These are phyloP conservation scores for Dolichomitus sp. DNA, from an alignment of 2,888 invertebrate species.

Conservation along the genomic window DNA sequence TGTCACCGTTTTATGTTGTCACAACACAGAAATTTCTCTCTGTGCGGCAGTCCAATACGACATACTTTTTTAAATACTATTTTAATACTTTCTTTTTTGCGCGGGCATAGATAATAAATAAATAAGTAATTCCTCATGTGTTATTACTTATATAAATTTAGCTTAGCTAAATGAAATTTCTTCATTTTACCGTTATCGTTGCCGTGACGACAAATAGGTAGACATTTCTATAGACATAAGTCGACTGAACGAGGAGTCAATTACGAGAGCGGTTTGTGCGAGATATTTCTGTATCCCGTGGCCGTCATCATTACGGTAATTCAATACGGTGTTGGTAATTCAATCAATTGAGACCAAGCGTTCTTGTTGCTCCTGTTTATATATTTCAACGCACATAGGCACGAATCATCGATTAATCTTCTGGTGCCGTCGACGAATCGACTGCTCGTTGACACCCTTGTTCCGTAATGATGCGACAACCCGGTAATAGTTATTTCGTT, in stretches of 20 bases:
- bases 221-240: not conserved
- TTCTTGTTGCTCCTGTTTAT: slow-evolving; percentile 4
- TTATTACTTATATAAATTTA: not conserved
- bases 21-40: no score
- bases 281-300: slow-evolving; percentile 14
- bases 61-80: no score
- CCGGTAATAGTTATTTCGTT: slow-evolving; percentile 6
- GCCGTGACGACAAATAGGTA: slow-evolving; percentile 20
- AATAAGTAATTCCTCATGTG: not conserved
- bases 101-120: no score
- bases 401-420: slow-evolving; percentile 34
- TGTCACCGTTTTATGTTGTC: no score
- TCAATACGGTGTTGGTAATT: not conserved
- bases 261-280: slow-evolving; percentile 4
- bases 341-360: slow-evolving; percentile 45
- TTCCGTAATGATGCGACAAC: not conserved
- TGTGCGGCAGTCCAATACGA: no score
- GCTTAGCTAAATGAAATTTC: not conserved
- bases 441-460: slow-evolving; percentile 15
- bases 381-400: not conserved
- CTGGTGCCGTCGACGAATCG: slow-evolving; percentile 19
- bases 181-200: slow-evolving; percentile 9
- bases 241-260: slow-evolving; percentile 35
- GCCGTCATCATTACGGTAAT: not conserved
- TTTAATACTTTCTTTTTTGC: no score